These are phyloP conservation scores for Perca fluviatilis DNA, from an alignment of 2,113 vertebrate genomes.

Conservation along the genomic window DNA sequence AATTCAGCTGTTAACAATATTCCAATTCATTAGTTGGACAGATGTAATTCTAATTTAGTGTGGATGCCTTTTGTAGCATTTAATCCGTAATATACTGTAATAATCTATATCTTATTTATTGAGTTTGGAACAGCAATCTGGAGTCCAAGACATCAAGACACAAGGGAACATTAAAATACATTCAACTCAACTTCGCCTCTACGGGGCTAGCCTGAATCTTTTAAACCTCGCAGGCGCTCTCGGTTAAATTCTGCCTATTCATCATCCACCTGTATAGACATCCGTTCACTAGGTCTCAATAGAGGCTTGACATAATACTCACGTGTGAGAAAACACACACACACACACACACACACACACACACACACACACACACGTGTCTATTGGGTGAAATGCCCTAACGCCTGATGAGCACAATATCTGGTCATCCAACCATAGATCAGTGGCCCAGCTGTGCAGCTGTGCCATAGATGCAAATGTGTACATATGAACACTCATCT, in stretches of 20 bases:
- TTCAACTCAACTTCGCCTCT: neutral
- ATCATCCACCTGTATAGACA: conserved; percentile 46
- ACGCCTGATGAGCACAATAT: conserved; percentile 3
- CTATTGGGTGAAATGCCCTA: neutral
- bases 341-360: neutral
- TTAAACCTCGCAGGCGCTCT: conserved; percentile 19
- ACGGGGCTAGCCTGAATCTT: neutral
- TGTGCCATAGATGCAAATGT: conserved; percentile 29
- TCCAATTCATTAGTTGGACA: neutral
- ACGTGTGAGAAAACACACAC: neutral
- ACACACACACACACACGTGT: neutral
- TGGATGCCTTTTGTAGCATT: neutral
- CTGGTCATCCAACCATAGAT: conserved; percentile 8
- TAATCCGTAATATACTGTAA: neutral
- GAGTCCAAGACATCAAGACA: neutral
- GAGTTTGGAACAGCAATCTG: neutral
- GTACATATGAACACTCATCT: conserved; percentile 10
- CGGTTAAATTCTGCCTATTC: conserved; percentile 22
- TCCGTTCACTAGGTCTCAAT: conserved; percentile 22
- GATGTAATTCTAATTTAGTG: neutral
- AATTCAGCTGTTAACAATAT: neutral
- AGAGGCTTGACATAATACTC: conserved; percentile 25
- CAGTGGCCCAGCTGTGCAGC: conserved; percentile 43
- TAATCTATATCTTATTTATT: neutral
- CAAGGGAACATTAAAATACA: neutral